A percentile compares a stretch with the other conserved stretches of the same genome.
phyloP scores from a whole-genome alignment of 1,140 invertebrate species.

The Drosophila obscura region DNA sequence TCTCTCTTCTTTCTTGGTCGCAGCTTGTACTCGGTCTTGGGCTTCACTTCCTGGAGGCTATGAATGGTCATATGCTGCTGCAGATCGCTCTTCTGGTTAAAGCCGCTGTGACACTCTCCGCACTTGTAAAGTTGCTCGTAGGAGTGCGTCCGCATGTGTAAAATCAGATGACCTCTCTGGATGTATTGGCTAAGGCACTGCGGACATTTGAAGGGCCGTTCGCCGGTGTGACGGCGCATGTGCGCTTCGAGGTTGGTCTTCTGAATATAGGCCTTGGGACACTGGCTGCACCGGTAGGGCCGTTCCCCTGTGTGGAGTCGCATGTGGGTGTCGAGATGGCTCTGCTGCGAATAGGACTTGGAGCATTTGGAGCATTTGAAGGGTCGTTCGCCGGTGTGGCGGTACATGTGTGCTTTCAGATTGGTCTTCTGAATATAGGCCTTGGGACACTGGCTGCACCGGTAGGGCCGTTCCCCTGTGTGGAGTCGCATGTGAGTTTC shows the following conservation, averaged over 20 bases:
- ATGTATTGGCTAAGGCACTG: neutral
- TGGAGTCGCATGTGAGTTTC: neutral
- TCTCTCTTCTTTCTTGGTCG: too few relatives aligned
- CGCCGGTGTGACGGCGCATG: too few relatives aligned
- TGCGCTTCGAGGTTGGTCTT: too few relatives aligned
- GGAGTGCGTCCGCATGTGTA: neutral
- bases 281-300: too few relatives aligned
- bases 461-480: conserved; percentile 10
- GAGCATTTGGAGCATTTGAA: neutral
- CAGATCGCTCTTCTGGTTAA: too few relatives aligned
- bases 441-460: conserved; percentile 7
- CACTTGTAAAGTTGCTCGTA: too few relatives aligned
- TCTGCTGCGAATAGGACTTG: neutral
- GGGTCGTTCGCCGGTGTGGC: neutral
- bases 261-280: too few relatives aligned
- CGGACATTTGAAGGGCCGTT: neutral
- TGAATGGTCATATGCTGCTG: too few relatives aligned
- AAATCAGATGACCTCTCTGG: neutral
- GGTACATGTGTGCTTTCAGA: neutral
- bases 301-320: conserved; percentile 5
- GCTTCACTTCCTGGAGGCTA: too few relatives aligned
- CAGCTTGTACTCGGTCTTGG: too few relatives aligned
- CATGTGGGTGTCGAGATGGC: neutral
- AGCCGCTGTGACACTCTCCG: too few relatives aligned
- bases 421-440: conserved; percentile 19